Evolutionary conservation across 2,113 vertebrate genomes (phyloP).

Genomic region (Gasterosteus nipponicus): DNA sequence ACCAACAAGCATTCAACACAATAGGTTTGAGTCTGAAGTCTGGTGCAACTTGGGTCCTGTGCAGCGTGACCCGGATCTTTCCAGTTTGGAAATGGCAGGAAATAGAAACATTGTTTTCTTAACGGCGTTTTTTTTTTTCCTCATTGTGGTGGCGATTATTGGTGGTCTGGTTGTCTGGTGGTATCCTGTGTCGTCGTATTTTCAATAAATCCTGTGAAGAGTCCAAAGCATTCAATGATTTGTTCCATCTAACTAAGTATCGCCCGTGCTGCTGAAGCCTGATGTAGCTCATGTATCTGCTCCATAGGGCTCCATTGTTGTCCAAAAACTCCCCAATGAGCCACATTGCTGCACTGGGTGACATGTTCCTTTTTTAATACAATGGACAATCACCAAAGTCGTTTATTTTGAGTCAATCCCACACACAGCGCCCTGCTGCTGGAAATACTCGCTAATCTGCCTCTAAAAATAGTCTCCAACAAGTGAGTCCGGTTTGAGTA

Average conservation of each 20-base stretch:
- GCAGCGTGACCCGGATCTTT: conserved; percentile 36
- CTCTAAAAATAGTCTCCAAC: neutral
- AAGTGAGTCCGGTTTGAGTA: neutral
- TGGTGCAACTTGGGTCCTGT: conserved; percentile 28
- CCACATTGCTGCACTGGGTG: neutral
- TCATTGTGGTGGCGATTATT: neutral
- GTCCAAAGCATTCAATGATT: neutral
- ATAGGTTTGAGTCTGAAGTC: conserved; percentile 38
- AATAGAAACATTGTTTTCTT: neutral
- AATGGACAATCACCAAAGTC: neutral
- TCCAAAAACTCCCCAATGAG: neutral
- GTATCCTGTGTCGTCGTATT: neutral
- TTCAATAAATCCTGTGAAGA: neutral
- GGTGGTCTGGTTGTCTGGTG: neutral
- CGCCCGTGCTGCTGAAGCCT: neutral
- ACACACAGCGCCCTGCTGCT: neutral
- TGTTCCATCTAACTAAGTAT: neutral
- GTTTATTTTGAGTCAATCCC: neutral
- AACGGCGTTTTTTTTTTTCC: neutral
- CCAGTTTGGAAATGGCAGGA: conserved; percentile 24
- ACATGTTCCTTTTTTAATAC: neutral
- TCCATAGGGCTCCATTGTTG: neutral
- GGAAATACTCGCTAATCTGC: neutral
- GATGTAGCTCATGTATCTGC: neutral
- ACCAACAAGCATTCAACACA: conserved; percentile 49